phyloP scores from a whole-genome alignment of 2,113 vertebrate genomes.

The Puma concolor region DNA sequence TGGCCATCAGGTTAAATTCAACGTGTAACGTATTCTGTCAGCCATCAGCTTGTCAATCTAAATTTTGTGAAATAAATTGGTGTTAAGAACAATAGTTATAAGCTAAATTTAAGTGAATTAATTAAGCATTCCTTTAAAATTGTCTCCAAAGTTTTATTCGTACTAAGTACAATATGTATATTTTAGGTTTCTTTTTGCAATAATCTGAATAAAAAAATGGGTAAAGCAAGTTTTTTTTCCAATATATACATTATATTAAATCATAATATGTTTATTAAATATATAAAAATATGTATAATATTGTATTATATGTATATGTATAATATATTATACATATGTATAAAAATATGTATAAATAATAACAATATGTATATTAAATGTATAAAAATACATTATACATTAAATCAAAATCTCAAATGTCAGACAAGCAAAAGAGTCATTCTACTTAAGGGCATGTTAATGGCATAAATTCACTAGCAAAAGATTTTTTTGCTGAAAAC shows the following conservation, averaged over 20 bases:
- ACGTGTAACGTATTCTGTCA: neutral
- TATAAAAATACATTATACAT: too few species aligned
- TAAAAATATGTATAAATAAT: too few species aligned
- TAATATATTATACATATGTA: too few species aligned
- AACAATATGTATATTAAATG: too few species aligned
- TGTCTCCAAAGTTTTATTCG: neutral
- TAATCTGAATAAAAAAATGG: neutral
- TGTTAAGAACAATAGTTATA: neutral
- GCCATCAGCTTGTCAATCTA: neutral
- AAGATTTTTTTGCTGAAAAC: neutral
- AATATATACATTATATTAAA: neutral
- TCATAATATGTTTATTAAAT: too few species aligned
- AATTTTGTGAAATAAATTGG: neutral
- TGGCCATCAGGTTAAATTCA: neutral
- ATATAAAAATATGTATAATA: too few species aligned
- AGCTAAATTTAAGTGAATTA: neutral
- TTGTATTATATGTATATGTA: too few species aligned
- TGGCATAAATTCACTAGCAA: neutral
- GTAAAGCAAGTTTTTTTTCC: neutral
- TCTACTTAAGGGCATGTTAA: neutral
- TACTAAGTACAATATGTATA: neutral
- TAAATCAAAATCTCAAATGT: neutral
- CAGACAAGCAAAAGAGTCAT: neutral
- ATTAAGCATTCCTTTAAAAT: neutral
- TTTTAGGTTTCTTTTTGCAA: neutral